phyloP scores from a whole-genome alignment of 2,888 invertebrate species.

The Disparrhopalites patrizii region DNA sequence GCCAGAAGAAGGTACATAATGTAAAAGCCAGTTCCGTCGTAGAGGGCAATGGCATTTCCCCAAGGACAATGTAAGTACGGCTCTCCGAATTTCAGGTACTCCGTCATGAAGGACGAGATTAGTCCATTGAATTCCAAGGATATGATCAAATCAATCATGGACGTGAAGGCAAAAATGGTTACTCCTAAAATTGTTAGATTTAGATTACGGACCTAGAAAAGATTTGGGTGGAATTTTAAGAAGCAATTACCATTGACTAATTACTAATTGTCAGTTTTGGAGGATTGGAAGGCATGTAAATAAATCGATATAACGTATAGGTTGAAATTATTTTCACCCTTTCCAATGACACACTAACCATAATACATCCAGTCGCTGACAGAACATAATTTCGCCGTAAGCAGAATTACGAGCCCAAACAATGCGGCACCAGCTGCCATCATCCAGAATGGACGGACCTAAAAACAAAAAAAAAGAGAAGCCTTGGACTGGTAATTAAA shows the following conservation, averaged over 20 bases:
- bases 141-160: slow-evolving; percentile 45
- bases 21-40: slow-evolving; percentile 45
- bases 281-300: too few relatives aligned
- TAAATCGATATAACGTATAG: too few relatives aligned
- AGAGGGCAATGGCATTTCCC: slow-evolving; percentile 45
- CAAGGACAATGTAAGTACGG: slow-evolving; percentile 43
- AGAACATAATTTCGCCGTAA: slow-evolving; percentile 28
- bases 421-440: slow-evolving; percentile 36
- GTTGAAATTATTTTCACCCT: too few relatives aligned
- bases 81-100: slow-evolving; percentile 45
- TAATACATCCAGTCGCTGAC: slow-evolving; percentile 41
- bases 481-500: too few relatives aligned
- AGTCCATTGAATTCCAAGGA: slow-evolving; percentile 44
- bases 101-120: slow-evolving; percentile 46
- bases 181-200: slow-evolving; percentile 29
- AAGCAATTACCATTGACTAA: too few relatives aligned
- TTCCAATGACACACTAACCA: too few relatives aligned
- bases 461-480: too few relatives aligned
- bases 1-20: slow-evolving; percentile 44
- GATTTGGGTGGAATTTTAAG: too few relatives aligned
- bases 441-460: slow-evolving; percentile 44
- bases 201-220: too few relatives aligned
- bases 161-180: slow-evolving; percentile 43
- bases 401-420: slow-evolving; percentile 27
- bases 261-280: too few relatives aligned